These are phyloP conservation scores for Orthosia incerta DNA, from an alignment of 2,888 invertebrate species.

Conservation along the genomic window DNA sequence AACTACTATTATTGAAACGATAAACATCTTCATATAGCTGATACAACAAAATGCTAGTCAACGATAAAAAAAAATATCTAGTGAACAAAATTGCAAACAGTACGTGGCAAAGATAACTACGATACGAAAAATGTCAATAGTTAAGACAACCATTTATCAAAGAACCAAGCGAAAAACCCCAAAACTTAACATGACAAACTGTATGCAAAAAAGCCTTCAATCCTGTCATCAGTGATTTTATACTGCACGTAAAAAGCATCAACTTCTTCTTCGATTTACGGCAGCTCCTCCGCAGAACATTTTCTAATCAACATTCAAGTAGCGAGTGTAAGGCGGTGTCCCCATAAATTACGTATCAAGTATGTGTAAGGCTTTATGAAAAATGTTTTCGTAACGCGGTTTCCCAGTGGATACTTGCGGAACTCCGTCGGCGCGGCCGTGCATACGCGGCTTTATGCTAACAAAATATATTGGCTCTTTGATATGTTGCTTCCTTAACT, in stretches of 20 bases:
- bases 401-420: conserved; percentile 75
- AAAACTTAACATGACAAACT: conserved; percentile 43
- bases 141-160: conserved; percentile 19
- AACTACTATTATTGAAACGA: no score
- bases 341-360: conserved; percentile 90
- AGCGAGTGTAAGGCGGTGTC: conserved; percentile 83
- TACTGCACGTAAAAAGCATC: conserved; percentile 61
- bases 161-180: conserved; percentile 5
- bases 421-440: conserved; percentile 69
- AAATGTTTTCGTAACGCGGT: conserved; percentile 84
- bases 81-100: background rate
- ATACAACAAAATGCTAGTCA: no score
- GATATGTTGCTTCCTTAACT: conserved; percentile 78
- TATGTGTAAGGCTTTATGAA: conserved; percentile 88
- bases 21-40: no score
- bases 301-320: conserved; percentile 88
- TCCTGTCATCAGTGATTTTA: conserved; percentile 54
- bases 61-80: no score
- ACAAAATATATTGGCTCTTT: conserved; percentile 81
- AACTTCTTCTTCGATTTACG: conserved; percentile 52
- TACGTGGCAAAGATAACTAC: background rate
- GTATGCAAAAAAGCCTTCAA: conserved; percentile 50
- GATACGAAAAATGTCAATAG: conserved; percentile 9
- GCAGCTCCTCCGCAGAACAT: conserved; percentile 59
- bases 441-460: conserved; percentile 73